Evolutionary conservation across 1,140 invertebrate species (phyloP).

Genomic region (Oppia nitens): DNA sequence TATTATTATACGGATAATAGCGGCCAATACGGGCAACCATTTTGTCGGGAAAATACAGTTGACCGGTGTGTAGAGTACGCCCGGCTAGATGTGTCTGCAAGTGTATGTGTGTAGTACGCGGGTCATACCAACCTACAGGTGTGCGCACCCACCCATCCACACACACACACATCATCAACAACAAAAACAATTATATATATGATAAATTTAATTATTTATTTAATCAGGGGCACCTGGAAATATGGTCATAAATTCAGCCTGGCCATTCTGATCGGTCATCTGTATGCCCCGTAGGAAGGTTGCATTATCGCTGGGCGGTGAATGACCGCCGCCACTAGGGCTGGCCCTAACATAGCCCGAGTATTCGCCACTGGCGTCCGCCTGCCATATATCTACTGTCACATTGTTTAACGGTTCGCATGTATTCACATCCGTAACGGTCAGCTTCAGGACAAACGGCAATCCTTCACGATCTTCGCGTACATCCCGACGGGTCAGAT

Average conservation of each 20-base stretch:
- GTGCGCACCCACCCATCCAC: no score
- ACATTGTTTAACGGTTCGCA: constrained; percentile 9
- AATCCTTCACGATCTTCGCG: constrained; percentile 4
- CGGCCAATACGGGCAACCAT: background rate
- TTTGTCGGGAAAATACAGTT: constrained; percentile 2
- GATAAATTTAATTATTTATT: no score
- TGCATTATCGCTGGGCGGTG: constrained; percentile 4
- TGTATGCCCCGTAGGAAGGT: constrained; percentile 10
- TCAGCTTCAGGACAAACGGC: constrained; percentile 1
- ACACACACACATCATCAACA: no score
- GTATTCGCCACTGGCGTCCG: constrained; percentile 3
- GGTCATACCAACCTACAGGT: constrained; percentile 7
- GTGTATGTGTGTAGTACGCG: constrained; percentile 9
- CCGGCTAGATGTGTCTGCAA: constrained; percentile 3
- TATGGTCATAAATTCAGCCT: constrained; percentile 7
- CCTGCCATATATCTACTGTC: constrained; percentile 8
- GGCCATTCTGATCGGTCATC: constrained; percentile 6
- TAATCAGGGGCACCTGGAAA: no score
- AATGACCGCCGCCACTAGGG: no score
- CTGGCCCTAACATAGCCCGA: constrained; percentile 3
- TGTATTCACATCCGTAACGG: constrained; percentile 6
- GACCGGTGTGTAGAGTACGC: background rate
- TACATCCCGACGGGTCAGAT: background rate
- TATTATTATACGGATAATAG: background rate
- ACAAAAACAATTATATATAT: no score